Base-by-base conservation (phyloP, 2,888 invertebrate species). In the Mythimna lalbum region DNA sequence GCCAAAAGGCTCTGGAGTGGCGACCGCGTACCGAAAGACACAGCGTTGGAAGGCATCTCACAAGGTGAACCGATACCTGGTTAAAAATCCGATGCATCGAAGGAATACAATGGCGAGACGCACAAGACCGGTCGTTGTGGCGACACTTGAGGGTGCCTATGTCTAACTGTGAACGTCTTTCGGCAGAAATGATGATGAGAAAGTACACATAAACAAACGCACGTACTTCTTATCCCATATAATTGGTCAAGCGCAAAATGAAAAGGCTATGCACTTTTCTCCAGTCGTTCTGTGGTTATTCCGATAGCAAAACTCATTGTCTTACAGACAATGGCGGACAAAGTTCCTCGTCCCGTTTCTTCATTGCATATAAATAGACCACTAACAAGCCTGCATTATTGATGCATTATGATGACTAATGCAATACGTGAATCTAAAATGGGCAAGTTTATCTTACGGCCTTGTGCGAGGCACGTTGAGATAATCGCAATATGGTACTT, bases 341-440 rank as follows among this genome's bases (percentile, higher is more conserved):
- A 56, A 63, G 64, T 72, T 68, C 76, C 64, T 23, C 64, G 65
- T 76, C 57, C 56, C 62, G 21, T 80, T 66, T 63, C 62, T 72
- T 76, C 72, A 63, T 64, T n/a, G 60, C n/a, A 52, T 72, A 72
- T 76, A 68, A 68, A 65, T 76, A 63, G 57, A 76, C 33, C 62
- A 49, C 62, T 52, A 67, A 76, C 72, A 31, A 43, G 55, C 36
- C 21, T 76, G 65, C 67, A 64, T 68, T 72, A 80, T 68, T 80
- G 62, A 78, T 76, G 80, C 80, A 68, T 68, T 66, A 66, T 66
- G 60, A 78, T 78, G 83, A 81, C 83, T 80, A 73, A 81, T 53
- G 65, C 64, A 63, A 27, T 62, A 33, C 49, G 5, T 53, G 23
- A 47, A 33, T 68, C 72, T 83, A 69, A 70, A 73, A 75, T 75